phyloP scores from a whole-genome alignment of 2,797 vertebrate species.

The Fistularia tabacaria region DNA sequence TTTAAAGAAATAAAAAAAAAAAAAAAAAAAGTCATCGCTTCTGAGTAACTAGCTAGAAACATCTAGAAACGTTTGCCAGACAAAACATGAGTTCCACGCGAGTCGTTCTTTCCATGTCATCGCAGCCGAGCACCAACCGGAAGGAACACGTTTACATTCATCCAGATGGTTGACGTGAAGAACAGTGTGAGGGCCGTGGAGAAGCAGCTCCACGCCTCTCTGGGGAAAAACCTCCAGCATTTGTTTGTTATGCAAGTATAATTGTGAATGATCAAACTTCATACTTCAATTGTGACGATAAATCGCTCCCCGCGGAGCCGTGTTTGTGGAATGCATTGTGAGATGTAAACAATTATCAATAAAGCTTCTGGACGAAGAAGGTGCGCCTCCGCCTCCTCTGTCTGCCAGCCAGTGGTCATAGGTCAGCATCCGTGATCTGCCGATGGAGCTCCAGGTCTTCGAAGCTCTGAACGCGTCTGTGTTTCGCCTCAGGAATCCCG shows the following conservation, averaged over 20 bases:
- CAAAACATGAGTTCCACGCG: conserved; percentile 53
- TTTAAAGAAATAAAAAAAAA: conserved; percentile 33
- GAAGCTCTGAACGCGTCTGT: too few species aligned
- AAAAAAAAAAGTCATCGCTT: conserved; percentile 73
- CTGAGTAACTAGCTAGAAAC: conserved; percentile 79
- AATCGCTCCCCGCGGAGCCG: conserved; percentile 77
- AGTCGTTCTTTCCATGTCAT: conserved; percentile 70
- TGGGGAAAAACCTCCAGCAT: conserved; percentile 73
- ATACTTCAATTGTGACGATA: conserved; percentile 83
- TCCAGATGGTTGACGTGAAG: conserved; percentile 34
- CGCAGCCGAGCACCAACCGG: conserved; percentile 74
- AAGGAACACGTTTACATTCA: conserved; percentile 79
- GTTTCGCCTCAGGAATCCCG: too few species aligned
- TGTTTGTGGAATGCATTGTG: conserved; percentile 99
- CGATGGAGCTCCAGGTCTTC: too few species aligned
- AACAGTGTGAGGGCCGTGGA: too few species aligned
- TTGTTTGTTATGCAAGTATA: conserved; percentile 86
- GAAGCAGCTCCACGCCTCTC: too few species aligned
- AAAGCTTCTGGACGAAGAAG: conserved; percentile 92
- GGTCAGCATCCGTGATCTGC: too few species aligned
- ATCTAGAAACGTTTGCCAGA: conserved; percentile 74
- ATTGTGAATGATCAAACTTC: conserved; percentile 81
- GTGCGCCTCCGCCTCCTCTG: conserved; percentile 23
- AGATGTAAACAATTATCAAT: conserved; percentile 94
- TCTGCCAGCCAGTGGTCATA: too few species aligned